Conservation (phyloP, 2,113 vertebrate genomes). For the Herpailurus yagouaroundi region DNA sequence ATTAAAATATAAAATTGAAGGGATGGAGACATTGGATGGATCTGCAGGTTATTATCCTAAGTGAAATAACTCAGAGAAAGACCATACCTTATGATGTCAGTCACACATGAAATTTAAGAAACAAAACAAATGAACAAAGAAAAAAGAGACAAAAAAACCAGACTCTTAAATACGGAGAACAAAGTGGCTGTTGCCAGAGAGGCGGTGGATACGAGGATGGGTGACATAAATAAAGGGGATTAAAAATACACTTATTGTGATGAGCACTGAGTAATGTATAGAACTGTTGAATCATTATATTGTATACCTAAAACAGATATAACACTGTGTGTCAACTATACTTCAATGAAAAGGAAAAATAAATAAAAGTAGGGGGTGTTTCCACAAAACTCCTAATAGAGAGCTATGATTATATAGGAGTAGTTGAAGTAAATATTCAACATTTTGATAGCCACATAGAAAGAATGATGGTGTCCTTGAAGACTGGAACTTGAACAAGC, state of each 20-base stretch:
- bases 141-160: background rate
- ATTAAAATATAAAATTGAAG: background rate
- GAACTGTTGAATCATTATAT: background rate
- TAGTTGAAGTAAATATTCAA: background rate
- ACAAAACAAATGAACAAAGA: background rate
- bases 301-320: background rate
- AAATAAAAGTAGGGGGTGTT: background rate
- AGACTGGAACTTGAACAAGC: background rate
- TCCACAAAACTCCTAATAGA: background rate
- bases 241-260: background rate
- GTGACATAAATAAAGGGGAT: background rate
- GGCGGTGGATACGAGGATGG: background rate
- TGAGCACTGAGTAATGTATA: background rate
- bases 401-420: background rate
- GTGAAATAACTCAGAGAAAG: background rate
- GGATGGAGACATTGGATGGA: background rate
- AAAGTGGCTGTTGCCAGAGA: background rate
- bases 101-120: background rate
- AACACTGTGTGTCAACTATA: background rate
- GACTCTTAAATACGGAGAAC: background rate
- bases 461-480: background rate
- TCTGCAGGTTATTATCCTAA: background rate
- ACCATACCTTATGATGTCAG: background rate
- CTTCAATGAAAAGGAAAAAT: background rate
- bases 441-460: background rate